phyloP scores from a whole-genome alignment of 2,888 invertebrate genomes.

The Margaritifera margaritifera region DNA sequence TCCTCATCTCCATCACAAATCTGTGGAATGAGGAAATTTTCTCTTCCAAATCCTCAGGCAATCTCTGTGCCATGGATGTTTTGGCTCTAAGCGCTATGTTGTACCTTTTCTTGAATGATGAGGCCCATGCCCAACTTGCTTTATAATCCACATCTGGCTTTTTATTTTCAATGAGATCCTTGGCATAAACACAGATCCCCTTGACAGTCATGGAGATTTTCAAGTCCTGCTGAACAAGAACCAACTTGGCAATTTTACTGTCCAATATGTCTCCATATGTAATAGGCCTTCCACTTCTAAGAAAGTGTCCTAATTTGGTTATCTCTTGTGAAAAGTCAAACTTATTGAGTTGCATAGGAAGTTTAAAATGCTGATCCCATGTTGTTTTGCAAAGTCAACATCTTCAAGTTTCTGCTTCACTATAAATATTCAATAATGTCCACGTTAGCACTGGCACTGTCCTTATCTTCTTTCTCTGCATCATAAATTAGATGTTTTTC shows the following conservation, averaged over 20 bases:
- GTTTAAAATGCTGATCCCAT: too few species aligned
- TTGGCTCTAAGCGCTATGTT: constrained; percentile 9
- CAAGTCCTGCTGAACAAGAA: constrained; percentile 14
- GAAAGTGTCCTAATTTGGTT: constrained; percentile 1
- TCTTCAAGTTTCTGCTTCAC: too few species aligned
- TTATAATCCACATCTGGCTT: constrained; percentile 9
- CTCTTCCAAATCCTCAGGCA: too few species aligned
- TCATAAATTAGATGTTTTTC: too few species aligned
- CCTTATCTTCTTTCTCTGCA: too few species aligned
- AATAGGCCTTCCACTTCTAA: constrained; percentile 11
- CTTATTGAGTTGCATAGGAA: not conserved
- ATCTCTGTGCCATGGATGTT: constrained; percentile 14
- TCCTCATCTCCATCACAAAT: constrained; percentile 12
- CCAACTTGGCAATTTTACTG: too few species aligned
- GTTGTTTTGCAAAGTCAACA: too few species aligned
- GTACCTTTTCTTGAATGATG: constrained; percentile 13
- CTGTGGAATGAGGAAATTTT: constrained; percentile 17
- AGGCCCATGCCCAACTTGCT: constrained; percentile 18
- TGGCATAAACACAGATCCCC: constrained; percentile 9
- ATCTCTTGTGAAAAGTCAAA: too few species aligned
- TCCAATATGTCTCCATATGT: constrained; percentile 10
- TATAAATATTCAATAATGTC: too few species aligned
- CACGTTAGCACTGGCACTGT: too few species aligned
- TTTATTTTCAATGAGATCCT: not conserved
- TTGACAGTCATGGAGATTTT: constrained; percentile 16